Conservation (phyloP, 2,113 vertebrate species). For the Aix galericulata region DNA sequence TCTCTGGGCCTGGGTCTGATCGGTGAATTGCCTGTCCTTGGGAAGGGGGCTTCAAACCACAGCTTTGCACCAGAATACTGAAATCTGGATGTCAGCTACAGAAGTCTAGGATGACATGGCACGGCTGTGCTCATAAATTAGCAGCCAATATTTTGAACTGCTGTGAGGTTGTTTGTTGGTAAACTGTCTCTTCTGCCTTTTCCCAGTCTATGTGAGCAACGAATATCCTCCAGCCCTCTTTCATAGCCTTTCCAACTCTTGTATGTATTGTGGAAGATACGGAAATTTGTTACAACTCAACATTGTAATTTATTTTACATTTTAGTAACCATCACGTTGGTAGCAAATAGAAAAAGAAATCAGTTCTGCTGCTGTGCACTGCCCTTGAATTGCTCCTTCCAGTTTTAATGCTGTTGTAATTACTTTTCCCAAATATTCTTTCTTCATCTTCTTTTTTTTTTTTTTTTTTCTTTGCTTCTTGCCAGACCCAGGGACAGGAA, state of each 20-base stretch:
- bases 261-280: neutral
- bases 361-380: neutral
- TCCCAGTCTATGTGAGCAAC: neutral
- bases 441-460: neutral
- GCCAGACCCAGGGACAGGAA: neutral
- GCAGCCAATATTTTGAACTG: conserved; percentile 35
- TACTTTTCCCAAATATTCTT: neutral
- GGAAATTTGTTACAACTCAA: neutral
- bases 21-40: neutral
- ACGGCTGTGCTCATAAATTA: conserved; percentile 54
- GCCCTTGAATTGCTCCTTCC: neutral
- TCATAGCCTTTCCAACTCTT: neutral
- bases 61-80: neutral
- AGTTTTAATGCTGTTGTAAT: conserved; percentile 2
- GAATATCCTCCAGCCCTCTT: neutral
- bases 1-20: neutral
- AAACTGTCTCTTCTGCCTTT: conserved; percentile 39
- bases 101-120: conserved; percentile 31
- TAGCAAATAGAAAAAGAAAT: neutral
- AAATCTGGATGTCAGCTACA: neutral
- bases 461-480: neutral
- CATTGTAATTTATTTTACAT: neutral
- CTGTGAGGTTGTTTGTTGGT: conserved; percentile 35
- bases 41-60: neutral
- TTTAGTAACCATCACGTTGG: neutral